Percentiles rank a stretch among this genome's conserved stretches.
These are phyloP conservation scores for Homalodisca vitripennis DNA, from an alignment of 1,140 invertebrate genomes.

Conservation along the genomic window DNA sequence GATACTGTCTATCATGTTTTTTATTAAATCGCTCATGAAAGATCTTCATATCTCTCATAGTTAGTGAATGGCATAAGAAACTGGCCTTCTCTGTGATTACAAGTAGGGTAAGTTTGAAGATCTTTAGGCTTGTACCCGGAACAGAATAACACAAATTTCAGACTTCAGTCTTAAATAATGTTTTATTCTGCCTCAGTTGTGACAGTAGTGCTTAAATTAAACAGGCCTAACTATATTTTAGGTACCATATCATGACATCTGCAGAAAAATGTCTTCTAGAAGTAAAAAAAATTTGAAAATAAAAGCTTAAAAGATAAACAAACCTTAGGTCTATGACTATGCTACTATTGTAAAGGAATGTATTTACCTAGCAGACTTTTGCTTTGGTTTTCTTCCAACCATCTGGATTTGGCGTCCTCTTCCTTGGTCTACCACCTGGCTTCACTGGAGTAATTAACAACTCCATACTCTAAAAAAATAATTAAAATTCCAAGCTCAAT, in stretches of 20 bases:
- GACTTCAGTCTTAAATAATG: not conserved
- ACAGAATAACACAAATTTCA: slow-evolving; percentile 21
- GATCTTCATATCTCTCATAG: slow-evolving; percentile 23
- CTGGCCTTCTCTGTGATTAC: slow-evolving; percentile 3
- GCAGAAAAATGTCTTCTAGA: not conserved
- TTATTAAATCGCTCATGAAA: slow-evolving; percentile 13
- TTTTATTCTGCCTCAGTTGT: slow-evolving; percentile 13
- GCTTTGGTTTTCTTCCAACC: not conserved
- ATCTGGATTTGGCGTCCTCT: not conserved
- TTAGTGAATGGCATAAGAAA: slow-evolving; percentile 6
- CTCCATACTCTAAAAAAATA: not conserved
- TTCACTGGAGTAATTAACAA: slow-evolving; percentile 3
- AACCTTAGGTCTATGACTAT: not conserved
- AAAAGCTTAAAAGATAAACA: slow-evolving; percentile 3
- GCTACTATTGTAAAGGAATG: not conserved
- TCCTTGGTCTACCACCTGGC: not conserved
- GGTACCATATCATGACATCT: too few species aligned
- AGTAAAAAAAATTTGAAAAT: slow-evolving; percentile 1
- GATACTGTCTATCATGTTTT: slow-evolving; percentile 17
- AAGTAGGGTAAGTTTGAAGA: not conserved
- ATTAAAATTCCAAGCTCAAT: slow-evolving; percentile 9
- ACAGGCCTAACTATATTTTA: not conserved
- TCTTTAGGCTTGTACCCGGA: slow-evolving; percentile 19
- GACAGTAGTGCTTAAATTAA: not conserved
- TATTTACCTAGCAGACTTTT: not conserved